Evolutionary conservation across 2,113 vertebrate genomes (phyloP), one percentile per base, ranked within the genome.

Genomic region (Alaudala cheleensis): DNA sequence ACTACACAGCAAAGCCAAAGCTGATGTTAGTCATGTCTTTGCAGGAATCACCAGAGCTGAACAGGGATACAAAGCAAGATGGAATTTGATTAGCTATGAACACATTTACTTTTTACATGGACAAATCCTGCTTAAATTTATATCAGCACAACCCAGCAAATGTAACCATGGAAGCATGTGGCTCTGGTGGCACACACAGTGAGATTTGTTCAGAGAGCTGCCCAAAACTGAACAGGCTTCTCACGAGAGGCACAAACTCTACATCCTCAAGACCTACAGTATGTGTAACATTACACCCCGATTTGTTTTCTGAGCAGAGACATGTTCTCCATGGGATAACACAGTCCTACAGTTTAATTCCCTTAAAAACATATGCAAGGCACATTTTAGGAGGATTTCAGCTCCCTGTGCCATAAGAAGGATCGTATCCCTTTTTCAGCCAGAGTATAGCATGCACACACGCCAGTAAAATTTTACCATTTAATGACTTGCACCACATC

Each of bases 321-420:
- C 18, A 20, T 54, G 33, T 44, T 94, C 90, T 61, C 67, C 22
- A 28, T 2, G 22, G 79, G 20, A 83, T 73, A 85, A 85, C 58
- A 58, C 71, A 66, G 51, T 50, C 82, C 85, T 73, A 42, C 39
- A 82, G 64, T 67, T 81, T 71, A 81, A 71, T 84, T 92, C 40
- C 53, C 88, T 82, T 72, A 56, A 89, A 92, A 85, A 93, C 66
- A 79, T 53, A 89, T 70, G 51, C 81, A 92, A 89, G 77, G 78
- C 66, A 91, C 86, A 72, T 91, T 91, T 93, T 88, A 84, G 53
- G 50, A 96, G n/a, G 57, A 81, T 60, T 83, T 81, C 89, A 67
- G 23, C 34, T 83, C 87, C 71, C 49, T 29, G 9, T 14, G 23
- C 51, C 19, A 49, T 78, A 86, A 54, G 51, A 86, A 78, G 15